Evolutionary conservation across 53 echinoderm and acorn worm species (phyloP).

Genomic region (Zoroaster sp.): DNA sequence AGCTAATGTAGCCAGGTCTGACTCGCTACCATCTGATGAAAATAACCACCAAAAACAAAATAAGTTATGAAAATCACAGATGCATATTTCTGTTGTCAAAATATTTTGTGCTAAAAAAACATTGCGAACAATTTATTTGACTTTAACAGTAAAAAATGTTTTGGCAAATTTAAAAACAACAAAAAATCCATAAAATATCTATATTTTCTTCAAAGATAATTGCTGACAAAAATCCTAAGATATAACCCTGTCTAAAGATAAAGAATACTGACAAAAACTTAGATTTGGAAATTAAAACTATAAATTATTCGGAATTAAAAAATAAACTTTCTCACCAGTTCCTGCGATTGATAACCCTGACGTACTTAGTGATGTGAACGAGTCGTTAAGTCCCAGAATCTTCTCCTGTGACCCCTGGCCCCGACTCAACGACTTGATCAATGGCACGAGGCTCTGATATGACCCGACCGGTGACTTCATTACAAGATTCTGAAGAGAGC

Average conservation of each 20-base stretch:
- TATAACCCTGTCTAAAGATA: no score
- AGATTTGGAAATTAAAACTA: no score
- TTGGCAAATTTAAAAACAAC: no score
- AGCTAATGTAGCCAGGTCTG: conserved; percentile 61
- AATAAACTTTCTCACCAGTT: conserved; percentile 50
- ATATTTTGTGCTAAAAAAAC: no score
- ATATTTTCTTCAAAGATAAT: no score
- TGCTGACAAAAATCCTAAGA: no score
- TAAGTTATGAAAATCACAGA: neutral
- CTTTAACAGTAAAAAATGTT: no score
- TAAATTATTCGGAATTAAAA: no score
- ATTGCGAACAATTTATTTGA: no score
- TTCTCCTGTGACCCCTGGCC: conserved; percentile 79
- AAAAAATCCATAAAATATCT: no score
- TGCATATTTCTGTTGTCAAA: no score
- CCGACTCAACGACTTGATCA: neutral
- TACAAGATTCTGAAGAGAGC: conserved; percentile 71
- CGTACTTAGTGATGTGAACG: conserved; percentile 76
- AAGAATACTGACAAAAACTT: no score
- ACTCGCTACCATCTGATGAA: conserved; percentile 79
- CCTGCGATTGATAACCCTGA: conserved; percentile 77
- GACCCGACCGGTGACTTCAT: conserved; percentile 74
- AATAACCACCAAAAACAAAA: neutral
- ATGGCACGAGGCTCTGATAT: conserved; percentile 69
- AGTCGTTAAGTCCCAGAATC: conserved; percentile 65